phyloP scores from a whole-genome alignment of 2,888 invertebrate genomes.

The Dryadula phaetusa region DNA sequence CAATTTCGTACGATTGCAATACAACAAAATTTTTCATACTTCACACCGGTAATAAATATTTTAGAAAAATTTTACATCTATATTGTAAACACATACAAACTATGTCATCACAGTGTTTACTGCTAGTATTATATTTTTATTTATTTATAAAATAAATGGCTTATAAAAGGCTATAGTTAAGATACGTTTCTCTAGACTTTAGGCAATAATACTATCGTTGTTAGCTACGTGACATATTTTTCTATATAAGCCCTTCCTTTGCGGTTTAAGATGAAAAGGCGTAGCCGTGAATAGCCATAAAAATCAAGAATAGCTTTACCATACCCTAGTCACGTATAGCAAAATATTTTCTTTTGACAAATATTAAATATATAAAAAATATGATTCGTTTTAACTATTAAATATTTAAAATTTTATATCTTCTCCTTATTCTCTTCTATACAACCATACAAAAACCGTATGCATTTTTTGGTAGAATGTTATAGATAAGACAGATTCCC shows the following conservation, averaged over 20 bases:
- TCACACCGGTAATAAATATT: too few relatives aligned
- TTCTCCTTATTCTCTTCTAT: too few relatives aligned
- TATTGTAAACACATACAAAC: not conserved
- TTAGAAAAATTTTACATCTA: not conserved
- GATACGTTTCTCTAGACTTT: slow-evolving; percentile 7
- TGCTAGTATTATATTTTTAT: not conserved
- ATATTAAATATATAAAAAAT: not conserved
- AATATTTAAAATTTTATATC: too few relatives aligned
- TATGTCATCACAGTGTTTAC: not conserved
- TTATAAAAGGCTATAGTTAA: slow-evolving; percentile 4
- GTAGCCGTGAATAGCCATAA: slow-evolving; percentile 7
- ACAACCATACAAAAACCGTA: too few relatives aligned
- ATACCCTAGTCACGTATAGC: not conserved
- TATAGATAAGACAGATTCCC: too few relatives aligned
- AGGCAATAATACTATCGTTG: slow-evolving; percentile 7
- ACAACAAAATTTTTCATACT: too few relatives aligned
- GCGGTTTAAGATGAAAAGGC: not conserved
- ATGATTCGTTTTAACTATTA: not conserved
- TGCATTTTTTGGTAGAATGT: too few relatives aligned
- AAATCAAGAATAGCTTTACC: slow-evolving; percentile 5
- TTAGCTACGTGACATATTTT: slow-evolving; percentile 6
- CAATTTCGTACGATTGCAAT: not conserved
- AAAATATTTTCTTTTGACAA: not conserved
- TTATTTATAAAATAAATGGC: slow-evolving; percentile 2
- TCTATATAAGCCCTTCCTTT: slow-evolving; percentile 8